Conservation (phyloP, 2,797 vertebrate genomes). For the Lindbergichthys nudifrons region DNA sequence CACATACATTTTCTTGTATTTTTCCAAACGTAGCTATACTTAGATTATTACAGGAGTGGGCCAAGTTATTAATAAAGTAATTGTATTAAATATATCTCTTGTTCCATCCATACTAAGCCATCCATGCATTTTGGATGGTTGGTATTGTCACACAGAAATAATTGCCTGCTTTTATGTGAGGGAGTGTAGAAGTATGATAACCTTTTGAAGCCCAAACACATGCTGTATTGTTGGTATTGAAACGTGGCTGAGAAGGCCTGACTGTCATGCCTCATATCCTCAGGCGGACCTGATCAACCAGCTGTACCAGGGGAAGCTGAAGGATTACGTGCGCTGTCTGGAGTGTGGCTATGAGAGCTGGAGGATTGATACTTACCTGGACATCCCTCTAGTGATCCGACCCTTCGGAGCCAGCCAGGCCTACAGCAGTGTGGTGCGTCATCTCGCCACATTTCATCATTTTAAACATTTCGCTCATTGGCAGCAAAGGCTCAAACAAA, state of each 20-base stretch:
- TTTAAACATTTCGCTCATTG: slow-evolving; percentile 18
- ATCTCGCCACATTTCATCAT: slow-evolving; percentile 21
- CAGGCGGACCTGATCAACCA: slow-evolving; percentile 99
- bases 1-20: not conserved
- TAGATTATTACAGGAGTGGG: not conserved
- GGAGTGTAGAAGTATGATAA: not conserved
- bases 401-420: slow-evolving; percentile 98
- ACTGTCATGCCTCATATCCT: slow-evolving; percentile 64
- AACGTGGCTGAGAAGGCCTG: slow-evolving; percentile 36
- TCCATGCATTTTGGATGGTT: not conserved
- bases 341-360: slow-evolving; percentile 99
- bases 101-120: no score
- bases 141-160: not conserved
- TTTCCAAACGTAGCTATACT: not conserved
- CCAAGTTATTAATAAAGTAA: not conserved
- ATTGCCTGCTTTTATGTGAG: not conserved
- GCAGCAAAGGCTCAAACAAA: not conserved
- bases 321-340: slow-evolving; percentile 98
- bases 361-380: slow-evolving; percentile 98
- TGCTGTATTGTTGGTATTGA: slow-evolving; percentile 21
- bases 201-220: slow-evolving; percentile 23
- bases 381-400: slow-evolving; percentile 98
- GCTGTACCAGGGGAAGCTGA: slow-evolving; percentile 98
- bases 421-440: slow-evolving; percentile 97
- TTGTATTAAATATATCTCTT: not conserved